Percentiles rank a stretch among this genome's conserved stretches.
These are phyloP conservation scores for Halcyon malimbica DNA, from an alignment of 2,113 vertebrate genomes.

Conservation along the genomic window DNA sequence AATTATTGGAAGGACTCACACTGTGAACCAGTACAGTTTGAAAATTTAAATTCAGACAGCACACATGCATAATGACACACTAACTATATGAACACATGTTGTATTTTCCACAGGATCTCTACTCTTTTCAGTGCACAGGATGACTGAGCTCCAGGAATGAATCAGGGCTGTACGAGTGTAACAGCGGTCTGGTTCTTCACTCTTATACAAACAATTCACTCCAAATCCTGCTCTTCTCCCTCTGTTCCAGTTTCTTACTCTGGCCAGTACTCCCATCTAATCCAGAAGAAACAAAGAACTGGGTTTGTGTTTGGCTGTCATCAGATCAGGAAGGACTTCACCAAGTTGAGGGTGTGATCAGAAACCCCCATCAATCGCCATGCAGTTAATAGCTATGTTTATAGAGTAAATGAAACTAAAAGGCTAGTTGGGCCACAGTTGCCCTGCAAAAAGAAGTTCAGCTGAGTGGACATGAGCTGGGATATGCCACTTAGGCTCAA, in stretches of 20 bases:
- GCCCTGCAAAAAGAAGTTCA: not conserved
- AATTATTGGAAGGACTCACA: not conserved
- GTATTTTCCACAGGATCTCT: not conserved
- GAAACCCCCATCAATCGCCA: not conserved
- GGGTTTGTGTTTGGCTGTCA: not conserved
- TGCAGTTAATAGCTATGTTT: not conserved
- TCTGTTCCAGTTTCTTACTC: not conserved
- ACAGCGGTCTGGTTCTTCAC: not conserved
- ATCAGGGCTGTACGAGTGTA: not conserved
- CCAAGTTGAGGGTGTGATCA: not conserved
- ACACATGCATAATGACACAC: not conserved
- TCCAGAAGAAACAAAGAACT: not conserved
- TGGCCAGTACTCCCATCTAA: not conserved
- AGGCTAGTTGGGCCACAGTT: not conserved
- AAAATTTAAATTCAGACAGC: not conserved
- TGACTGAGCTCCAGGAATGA: not conserved
- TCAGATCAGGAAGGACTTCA: not conserved
- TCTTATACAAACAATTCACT: not conserved
- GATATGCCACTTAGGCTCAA: not conserved
- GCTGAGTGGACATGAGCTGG: not conserved
- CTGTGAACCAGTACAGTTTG: not conserved
- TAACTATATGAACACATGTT: not conserved
- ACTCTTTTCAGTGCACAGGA: not conserved
- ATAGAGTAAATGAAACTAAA: not conserved
- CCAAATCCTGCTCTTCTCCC: not conserved